These are phyloP conservation scores for Pogonocherus hispidulus DNA, from an alignment of 2,888 invertebrate genomes.

Conservation along the genomic window DNA sequence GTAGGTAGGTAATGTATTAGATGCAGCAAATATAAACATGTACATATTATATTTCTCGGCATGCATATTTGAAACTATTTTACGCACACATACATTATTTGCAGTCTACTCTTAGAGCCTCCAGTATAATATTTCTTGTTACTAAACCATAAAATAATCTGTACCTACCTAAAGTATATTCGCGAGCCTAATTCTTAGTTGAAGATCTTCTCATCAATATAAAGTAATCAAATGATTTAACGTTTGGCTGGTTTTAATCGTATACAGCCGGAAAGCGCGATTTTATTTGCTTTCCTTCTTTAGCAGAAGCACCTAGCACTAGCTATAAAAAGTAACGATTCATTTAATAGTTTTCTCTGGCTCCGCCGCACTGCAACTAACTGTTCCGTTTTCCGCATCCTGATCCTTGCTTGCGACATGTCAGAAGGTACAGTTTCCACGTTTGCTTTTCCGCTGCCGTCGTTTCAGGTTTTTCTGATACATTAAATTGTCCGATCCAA, in stretches of 20 bases:
- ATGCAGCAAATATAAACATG: no score
- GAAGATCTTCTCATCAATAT: no score
- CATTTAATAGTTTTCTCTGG: conserved; percentile 15
- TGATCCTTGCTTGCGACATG: conserved; percentile 7
- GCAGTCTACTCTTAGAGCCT: no score
- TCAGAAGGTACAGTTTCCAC: conserved; percentile 4
- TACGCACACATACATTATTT: no score
- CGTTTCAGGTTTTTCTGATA: background rate
- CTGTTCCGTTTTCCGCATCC: conserved; percentile 13
- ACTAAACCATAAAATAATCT: no score
- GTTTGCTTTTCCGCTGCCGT: background rate
- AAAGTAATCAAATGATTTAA: background rate
- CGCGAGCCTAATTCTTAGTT: no score
- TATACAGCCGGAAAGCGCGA: background rate
- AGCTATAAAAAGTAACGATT: conserved; percentile 17
- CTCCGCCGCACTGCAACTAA: conserved; percentile 7
- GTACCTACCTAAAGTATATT: no score
- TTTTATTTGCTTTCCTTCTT: conserved; percentile 12
- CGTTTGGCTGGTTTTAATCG: conserved; percentile 13
- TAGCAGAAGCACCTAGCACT: background rate
- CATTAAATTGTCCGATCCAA: background rate
- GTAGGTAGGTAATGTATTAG: no score
- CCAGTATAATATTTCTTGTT: no score
- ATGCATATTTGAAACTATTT: no score
- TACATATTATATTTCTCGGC: no score